These are phyloP conservation scores for Poecilobothrus nobilitatus DNA, from an alignment of 2,888 invertebrate species.

Conservation along the genomic window DNA sequence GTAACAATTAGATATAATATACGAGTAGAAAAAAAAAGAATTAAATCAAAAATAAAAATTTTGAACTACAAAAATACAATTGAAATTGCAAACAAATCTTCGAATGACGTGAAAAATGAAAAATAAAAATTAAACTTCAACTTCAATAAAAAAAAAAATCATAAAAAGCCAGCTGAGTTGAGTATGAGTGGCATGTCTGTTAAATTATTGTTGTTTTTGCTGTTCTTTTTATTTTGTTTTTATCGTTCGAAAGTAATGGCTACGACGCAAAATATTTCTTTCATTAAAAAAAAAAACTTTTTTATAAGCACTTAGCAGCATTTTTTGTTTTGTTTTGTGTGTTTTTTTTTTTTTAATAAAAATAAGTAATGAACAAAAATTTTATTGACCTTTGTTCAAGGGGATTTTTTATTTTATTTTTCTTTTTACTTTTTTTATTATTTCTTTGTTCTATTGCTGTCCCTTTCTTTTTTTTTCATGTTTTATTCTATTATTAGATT, in stretches of 20 bases:
- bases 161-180: background rate
- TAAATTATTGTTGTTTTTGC: no score
- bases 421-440: background rate
- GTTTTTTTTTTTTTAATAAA: background rate
- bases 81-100: no score
- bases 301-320: background rate
- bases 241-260: background rate
- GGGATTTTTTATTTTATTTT: background rate
- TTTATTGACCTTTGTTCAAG: constrained; percentile 6
- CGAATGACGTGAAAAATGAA: no score
- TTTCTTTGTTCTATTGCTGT: no score
- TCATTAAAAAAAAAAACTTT: background rate
- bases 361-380: background rate
- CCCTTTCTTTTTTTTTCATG: no score
- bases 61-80: no score
- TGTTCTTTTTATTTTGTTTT: background rate
- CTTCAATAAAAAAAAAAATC: no score
- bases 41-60: no score
- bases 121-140: no score
- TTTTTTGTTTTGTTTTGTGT: background rate
- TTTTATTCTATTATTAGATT: no score
- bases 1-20: no score
- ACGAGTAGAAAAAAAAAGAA: no score
- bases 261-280: background rate
- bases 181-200: background rate